A percentile compares a stretch with the other conserved stretches of the same genome.
These are phyloP conservation scores for Triplophysa rosa DNA, from an alignment of 2,113 vertebrate species.

Conservation along the genomic window DNA sequence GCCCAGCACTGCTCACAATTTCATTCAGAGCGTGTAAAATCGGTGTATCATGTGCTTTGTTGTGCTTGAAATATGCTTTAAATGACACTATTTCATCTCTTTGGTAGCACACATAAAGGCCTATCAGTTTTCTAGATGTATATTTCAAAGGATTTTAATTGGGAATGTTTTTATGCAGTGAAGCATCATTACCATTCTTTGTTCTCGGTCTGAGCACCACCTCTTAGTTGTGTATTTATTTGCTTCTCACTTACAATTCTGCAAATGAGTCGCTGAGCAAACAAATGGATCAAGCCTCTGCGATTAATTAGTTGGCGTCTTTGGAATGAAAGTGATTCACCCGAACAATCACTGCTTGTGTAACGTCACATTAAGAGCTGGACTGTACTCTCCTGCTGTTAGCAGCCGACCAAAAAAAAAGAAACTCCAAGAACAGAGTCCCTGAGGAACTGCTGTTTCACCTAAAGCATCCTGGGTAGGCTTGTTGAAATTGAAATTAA, in stretches of 20 bases:
- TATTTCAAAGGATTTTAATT: conserved; percentile 29
- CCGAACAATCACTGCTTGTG: conserved; percentile 4
- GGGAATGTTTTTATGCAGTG: neutral
- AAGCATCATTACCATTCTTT: conserved; percentile 24
- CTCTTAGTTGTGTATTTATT: conserved; percentile 35
- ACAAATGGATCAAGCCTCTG: conserved; percentile 59
- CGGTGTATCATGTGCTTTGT: neutral
- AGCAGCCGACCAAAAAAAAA: conserved; percentile 60
- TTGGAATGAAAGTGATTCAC: conserved; percentile 46
- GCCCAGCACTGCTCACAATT: neutral
- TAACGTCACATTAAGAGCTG: conserved; percentile 62
- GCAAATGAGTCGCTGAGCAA: conserved; percentile 64
- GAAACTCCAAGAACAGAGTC: conserved; percentile 65
- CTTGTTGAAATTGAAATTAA: conserved; percentile 35
- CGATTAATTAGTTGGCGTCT: conserved; percentile 62
- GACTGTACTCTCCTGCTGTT: conserved; percentile 66
- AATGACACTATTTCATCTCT: conserved; percentile 11
- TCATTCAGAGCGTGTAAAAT: neutral
- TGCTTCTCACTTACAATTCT: conserved; percentile 62
- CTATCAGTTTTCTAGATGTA: conserved; percentile 36
- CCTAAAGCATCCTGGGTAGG: conserved; percentile 62
- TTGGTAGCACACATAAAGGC: neutral
- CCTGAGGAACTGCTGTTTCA: conserved; percentile 65
- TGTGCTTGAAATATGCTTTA: neutral
- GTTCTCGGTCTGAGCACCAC: conserved; percentile 11